Base-by-base conservation (phyloP, 2,888 invertebrate species). In the Acanthosepion pharaonis region DNA sequence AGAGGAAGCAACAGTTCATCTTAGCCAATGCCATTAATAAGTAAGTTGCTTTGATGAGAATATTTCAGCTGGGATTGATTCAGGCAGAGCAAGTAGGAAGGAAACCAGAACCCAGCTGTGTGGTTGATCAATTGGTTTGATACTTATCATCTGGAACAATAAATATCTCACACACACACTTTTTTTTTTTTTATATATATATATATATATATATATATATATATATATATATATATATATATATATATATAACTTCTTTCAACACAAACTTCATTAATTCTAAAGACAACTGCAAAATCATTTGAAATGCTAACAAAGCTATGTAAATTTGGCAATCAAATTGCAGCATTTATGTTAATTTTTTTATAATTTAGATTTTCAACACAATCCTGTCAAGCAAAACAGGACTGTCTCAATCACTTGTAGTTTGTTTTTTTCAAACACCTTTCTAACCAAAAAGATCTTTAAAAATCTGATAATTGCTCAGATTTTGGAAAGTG, bases 21-120 rank as follows among this genome's bases (percentile, higher is more conserved):
- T 78, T n/a, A 78, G 9, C 78, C 33, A 15, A 78, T 78, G n/a
- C 59, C 59, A 59, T 59, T 59, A 59, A 59, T 59, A 59, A 59
- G 59, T n/a, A 78, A 78, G 78, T n/a, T n/a, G 78, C n/a, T 78
- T 78, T 78, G 78, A 78, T n/a, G 78, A 78, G 78, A 78, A n/a
- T 78, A 78, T 78, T 78, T 78, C 78, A 78, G 9, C n/a, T 78
- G 78, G 78, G 78, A 78, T 78, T 78, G 78, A 78, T 78, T 78
- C 78, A 78, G 15, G 15, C 15, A 15, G 78, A 78, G 33, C 15
- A 78, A 78, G 78, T n/a, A 78, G 78, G 33, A 78, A 9, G 33
- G 78, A 33, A 59, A 59, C 20, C 59, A 59, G 59, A 78, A 5
- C 33, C 78, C n/a, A n/a, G n/a, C 78, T 33, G 78, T 78, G 3